These are phyloP conservation scores for Orchestes rusci DNA, from an alignment of 2,888 invertebrate genomes.

Conservation along the genomic window DNA sequence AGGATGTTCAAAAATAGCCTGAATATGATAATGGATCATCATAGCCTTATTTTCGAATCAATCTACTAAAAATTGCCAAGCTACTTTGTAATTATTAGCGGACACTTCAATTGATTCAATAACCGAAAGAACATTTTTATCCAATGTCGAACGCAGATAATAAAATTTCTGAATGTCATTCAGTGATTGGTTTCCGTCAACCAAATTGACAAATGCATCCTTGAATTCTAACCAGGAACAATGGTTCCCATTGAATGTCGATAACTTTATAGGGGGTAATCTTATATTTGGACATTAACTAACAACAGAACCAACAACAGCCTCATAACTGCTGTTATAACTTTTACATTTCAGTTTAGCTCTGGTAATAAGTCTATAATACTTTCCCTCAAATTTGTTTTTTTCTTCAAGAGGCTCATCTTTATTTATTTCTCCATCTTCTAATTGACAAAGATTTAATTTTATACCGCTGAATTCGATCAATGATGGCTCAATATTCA, in stretches of 20 bases:
- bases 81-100: conserved; percentile 21
- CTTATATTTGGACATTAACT: no score
- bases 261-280: background rate
- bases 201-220: conserved; percentile 5
- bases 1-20: conserved; percentile 23
- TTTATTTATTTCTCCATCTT: no score
- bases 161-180: background rate
- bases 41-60: conserved; percentile 25
- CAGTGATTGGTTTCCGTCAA: conserved; percentile 1
- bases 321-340: no score
- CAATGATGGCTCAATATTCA: no score
- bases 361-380: no score
- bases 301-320: no score
- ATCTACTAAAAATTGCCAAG: conserved; percentile 26
- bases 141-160: background rate
- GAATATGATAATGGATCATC: conserved; percentile 26
- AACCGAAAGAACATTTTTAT: conserved; percentile 2
- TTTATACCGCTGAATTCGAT: no score
- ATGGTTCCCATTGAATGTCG: background rate
- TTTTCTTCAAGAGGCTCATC: no score
- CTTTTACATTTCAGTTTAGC: no score
- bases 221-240: conserved; percentile 4
- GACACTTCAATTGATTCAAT: conserved; percentile 19
- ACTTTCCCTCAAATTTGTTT: no score
- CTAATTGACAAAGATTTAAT: no score